Evolutionary conservation across 1,140 invertebrate species (phyloP).

Genomic region (Stenopsyche tienmushanensis): DNA sequence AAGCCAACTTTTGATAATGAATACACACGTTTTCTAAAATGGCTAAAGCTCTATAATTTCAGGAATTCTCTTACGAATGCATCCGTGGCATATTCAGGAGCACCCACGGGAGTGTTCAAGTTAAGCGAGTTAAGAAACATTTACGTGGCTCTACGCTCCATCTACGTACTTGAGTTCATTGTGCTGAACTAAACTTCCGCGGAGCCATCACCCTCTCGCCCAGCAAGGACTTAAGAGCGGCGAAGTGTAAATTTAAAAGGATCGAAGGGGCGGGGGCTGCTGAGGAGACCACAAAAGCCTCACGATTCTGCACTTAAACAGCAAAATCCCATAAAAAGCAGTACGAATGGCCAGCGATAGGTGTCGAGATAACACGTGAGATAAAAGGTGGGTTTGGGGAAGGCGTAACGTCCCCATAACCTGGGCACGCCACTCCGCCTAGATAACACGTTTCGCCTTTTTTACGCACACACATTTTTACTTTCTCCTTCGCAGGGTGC

Average conservation of each 20-base stretch:
- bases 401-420: background rate
- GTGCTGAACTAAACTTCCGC: background rate
- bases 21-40: too few species aligned
- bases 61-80: background rate
- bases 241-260: background rate
- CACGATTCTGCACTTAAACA: background rate
- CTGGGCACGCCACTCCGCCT: background rate
- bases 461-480: background rate
- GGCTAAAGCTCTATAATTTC: too few species aligned
- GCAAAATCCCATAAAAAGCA: slow-evolving; percentile 4
- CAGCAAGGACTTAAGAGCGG: background rate
- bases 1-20: too few species aligned
- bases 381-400: background rate
- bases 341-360: background rate
- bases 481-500: background rate
- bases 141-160: background rate
- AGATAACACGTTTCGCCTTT: background rate
- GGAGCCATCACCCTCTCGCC: background rate
- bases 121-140: background rate
- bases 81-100: background rate
- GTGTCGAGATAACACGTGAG: slow-evolving; percentile 11
- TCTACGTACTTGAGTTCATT: background rate
- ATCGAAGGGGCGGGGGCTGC: background rate
- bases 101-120: background rate
- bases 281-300: slow-evolving; percentile 1